Evolutionary conservation across 2,888 invertebrate species (phyloP).

Genomic region (Caenorhabditis sp.): DNA sequence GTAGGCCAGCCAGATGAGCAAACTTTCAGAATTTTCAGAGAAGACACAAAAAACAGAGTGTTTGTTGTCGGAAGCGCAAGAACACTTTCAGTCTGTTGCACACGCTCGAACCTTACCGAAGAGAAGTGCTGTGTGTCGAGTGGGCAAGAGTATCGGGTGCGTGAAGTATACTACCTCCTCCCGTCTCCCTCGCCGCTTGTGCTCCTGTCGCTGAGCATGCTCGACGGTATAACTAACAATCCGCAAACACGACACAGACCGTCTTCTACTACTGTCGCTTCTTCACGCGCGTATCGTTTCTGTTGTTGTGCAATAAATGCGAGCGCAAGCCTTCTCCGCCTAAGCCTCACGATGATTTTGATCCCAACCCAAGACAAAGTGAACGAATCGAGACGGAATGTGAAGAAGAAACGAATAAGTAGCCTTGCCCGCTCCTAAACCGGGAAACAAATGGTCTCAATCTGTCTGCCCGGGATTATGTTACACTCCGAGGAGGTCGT

Average conservation of each 20-base stretch:
- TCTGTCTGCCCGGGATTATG: constrained; percentile 44
- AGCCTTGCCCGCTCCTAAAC: constrained; percentile 3
- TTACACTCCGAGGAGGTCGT: constrained; percentile 28
- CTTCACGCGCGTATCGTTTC: constrained; percentile 27
- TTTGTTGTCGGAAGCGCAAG: background rate
- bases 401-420: constrained; percentile 1
- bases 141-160: constrained; percentile 29
- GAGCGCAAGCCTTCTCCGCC: too few relatives aligned
- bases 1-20: background rate
- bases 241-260: constrained; percentile 31
- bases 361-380: background rate
- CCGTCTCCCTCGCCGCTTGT: constrained; percentile 2
- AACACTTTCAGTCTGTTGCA: background rate
- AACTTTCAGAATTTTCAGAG: background rate
- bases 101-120: constrained; percentile 7
- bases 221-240: constrained; percentile 52
- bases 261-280: constrained; percentile 7
- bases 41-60: background rate
- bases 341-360: too few relatives aligned
- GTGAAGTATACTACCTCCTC: constrained; percentile 36
- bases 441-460: constrained; percentile 45
- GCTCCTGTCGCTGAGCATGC: constrained; percentile 45
- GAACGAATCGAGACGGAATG: background rate
- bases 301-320: constrained; percentile 33
- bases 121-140: constrained; percentile 36